phyloP scores from a whole-genome alignment of 2,888 invertebrate species.

The Eupithecia subumbrata region DNA sequence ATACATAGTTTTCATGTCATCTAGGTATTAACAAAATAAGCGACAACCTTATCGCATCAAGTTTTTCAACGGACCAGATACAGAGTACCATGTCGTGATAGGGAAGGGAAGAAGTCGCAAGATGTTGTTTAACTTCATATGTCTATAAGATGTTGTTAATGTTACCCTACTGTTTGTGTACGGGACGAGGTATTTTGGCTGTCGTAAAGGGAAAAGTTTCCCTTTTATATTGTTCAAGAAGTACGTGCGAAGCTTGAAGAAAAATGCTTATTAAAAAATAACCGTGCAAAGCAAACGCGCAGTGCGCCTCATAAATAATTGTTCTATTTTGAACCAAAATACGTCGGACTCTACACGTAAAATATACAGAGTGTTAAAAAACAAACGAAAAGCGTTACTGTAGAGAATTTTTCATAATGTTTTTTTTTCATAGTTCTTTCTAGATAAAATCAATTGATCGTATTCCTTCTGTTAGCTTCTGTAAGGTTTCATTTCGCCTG shows the following conservation, averaged over 20 bases:
- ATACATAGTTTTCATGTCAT: too few relatives aligned
- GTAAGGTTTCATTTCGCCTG: not conserved
- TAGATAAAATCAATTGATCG: not conserved
- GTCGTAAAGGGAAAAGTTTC: not conserved
- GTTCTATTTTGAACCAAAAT: not conserved
- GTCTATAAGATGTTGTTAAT: conserved; percentile 69
- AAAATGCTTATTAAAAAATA: not conserved
- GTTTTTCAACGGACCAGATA: conserved; percentile 70
- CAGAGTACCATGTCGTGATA: conserved; percentile 35
- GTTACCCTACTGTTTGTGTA: conserved; percentile 35
- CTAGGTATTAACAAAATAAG: not conserved
- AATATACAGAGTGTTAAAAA: conserved; percentile 32
- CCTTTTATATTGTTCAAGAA: not conserved
- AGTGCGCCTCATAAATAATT: not conserved
- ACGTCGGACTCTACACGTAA: not conserved
- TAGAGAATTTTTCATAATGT: not conserved
- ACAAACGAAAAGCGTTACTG: conserved; percentile 7
- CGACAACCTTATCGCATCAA: conserved; percentile 48
- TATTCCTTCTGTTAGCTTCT: not conserved
- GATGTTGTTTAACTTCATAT: conserved; percentile 68
- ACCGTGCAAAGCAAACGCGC: not conserved
- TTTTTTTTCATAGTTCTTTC: not conserved
- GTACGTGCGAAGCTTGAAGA: not conserved
- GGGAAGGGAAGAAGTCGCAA: conserved; percentile 30
- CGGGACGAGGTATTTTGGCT: not conserved